Conservation (phyloP, 2,797 vertebrate species). For the Eupleurogrammus muticus region DNA sequence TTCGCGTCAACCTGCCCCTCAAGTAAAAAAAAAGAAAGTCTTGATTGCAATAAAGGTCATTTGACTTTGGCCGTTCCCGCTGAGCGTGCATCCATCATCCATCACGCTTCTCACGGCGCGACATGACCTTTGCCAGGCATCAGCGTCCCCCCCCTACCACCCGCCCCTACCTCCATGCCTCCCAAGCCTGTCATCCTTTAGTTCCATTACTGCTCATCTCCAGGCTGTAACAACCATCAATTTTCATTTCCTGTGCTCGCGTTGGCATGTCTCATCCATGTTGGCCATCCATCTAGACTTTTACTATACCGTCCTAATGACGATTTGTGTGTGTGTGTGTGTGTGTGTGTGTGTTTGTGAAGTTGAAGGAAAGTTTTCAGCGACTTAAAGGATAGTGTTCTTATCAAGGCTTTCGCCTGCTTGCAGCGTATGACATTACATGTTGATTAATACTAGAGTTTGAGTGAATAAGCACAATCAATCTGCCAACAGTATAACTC, state of each 20-base stretch:
- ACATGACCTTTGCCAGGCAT: conserved; percentile 73
- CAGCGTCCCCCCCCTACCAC: background rate
- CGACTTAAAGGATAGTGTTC: conserved; percentile 14
- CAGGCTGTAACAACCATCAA: conserved; percentile 58
- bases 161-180: no score
- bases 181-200: conserved; percentile 45
- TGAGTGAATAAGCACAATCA: conserved; percentile 43
- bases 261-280: conserved; percentile 46
- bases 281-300: conserved; percentile 47
- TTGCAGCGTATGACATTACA: conserved; percentile 21
- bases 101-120: conserved; percentile 61
- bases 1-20: conserved; percentile 38
- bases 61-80: conserved; percentile 50
- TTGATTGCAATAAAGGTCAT: conserved; percentile 71
- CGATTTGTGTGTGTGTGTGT: conserved; percentile 18
- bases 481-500: conserved; percentile 48
- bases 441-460: conserved; percentile 46
- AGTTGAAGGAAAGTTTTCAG: conserved; percentile 16
- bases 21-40: conserved; percentile 60
- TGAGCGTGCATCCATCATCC: conserved; percentile 72
- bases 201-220: conserved; percentile 73
- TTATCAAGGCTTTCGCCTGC: conserved; percentile 11
- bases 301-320: conserved; percentile 42
- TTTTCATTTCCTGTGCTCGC: conserved; percentile 48
- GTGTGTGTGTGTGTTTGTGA: conserved; percentile 23